Base-by-base conservation (phyloP, 2,888 invertebrate genomes). In the Coenonympha arcania region DNA sequence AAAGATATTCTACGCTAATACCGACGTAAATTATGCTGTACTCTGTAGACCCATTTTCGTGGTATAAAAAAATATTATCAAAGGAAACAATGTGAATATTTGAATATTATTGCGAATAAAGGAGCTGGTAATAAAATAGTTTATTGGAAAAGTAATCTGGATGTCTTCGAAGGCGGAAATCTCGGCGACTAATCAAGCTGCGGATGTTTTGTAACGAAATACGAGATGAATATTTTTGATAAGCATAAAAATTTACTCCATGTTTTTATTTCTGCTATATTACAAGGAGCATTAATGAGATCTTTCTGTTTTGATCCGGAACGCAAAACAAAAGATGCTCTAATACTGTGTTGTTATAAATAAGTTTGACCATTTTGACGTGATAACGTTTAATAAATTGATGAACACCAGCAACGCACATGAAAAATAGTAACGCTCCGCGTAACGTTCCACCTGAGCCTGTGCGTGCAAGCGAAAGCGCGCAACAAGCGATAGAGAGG, bases 111-210 rank as follows among this genome's bases (percentile, higher is more conserved):
- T 20, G 39, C 16, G 28, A 47, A 39, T 34, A 48, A 54, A 54
- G 26, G 48, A 52, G 42, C 46, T 48, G 48, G 46, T 54, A 54
- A 57, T 56, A 53, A 52, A 40, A 50, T 52, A 54, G 52, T 58
- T 58, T 57, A 58, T 57, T 57, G 43, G 40, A 19, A 57, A 42
- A 50, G 48, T 47, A 51, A 58, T 50, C 55, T 52, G 52, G 46
- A 48, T 36, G 40, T 48, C 41, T 39, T 46, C 42, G 41, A 40
- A 52, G 24, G 37, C 55, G 58, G 55, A 52, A 48, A n/a, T n/a
- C n/a, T n/a, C n/a, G 36, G 48, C 46, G 39, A 56, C 49, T 41
- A 42, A 53, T 53, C 50, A 50, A 37, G 31, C 45, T 19, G 13
- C 6, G 31, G 46, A 50, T 53, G 43, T 37, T 48, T 43, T 43